Evolutionary conservation across 2,797 vertebrate genomes (phyloP), one percentile per base, ranked within the genome.

Genomic region (Sebastes umbrosus): DNA sequence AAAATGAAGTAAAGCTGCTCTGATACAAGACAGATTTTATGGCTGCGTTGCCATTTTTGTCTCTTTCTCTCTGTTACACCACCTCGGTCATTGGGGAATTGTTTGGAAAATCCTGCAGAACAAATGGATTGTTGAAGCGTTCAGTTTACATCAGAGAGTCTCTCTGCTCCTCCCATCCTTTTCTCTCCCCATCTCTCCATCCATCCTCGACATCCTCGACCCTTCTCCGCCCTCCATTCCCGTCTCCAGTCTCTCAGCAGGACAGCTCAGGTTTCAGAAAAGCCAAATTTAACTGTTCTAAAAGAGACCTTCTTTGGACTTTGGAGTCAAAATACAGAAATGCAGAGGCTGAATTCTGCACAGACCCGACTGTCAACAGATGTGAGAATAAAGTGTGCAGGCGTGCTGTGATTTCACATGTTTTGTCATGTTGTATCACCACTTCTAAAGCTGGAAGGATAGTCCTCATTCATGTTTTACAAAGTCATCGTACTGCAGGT

Each of bases 41-140:
- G 58, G 52, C 67, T 29, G 20, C 65, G 3, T 59, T 60, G 57
- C 62, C 18, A 16, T 64, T 82, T 84, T n/a, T 54, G 80, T 70
- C 76, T 82, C 76, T 82, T 77, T 78, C 81, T 69, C 80, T 75
- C 54, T n/a, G 72, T 87, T 80, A 67, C 75, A 59, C 77, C 69
- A 76, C 76, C 80, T 83, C 79, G 6, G 16, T 62, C 84, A 25
- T 65, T 60, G 6, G 84, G 82, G 85, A 65, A 84, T 60, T 36
- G 58, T 68, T 79, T 66, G 75, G 69, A 83, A 78, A 84, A 83
- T 64, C 75, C 84, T 57, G 69, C 66, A 69, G 62, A 32, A 74
- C 77, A 82, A 87, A 85, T 69, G 64, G 55, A 54, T 74, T 25
- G 73, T 55, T 39, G 62, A 22, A 78, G 70, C 52, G 13, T 75